These are phyloP conservation scores for Myxocyprinus asiaticus DNA, from an alignment of 2,113 vertebrate species.

Conservation along the genomic window DNA sequence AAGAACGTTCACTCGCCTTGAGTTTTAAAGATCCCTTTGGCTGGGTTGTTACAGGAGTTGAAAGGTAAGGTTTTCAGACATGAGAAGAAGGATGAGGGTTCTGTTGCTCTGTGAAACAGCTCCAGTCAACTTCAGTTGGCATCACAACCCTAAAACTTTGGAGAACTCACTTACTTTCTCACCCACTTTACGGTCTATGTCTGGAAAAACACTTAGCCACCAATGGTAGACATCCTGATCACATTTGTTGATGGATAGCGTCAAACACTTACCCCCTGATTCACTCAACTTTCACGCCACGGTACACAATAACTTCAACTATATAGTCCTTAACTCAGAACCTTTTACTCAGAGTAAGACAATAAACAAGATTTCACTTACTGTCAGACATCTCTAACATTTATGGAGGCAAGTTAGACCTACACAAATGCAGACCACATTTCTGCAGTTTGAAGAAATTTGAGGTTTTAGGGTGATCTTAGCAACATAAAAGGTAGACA, in stretches of 20 bases:
- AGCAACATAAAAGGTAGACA: no score
- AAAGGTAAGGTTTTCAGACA: conserved; percentile 14
- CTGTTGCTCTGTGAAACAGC: background rate
- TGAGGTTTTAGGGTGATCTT: no score
- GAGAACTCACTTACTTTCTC: background rate
- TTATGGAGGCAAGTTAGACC: no score
- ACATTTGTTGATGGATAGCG: background rate
- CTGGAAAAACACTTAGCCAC: background rate
- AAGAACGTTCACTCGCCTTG: background rate
- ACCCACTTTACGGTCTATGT: background rate
- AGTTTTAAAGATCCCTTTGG: conserved; percentile 20
- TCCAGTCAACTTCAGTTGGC: background rate
- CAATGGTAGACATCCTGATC: background rate
- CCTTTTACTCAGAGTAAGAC: no score
- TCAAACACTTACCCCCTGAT: background rate
- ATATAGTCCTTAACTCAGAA: no score
- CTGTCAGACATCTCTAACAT: no score
- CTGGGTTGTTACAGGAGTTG: background rate
- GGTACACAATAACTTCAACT: background rate
- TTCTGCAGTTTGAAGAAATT: no score
- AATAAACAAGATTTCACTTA: no score
- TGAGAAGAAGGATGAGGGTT: background rate
- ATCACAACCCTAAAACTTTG: background rate
- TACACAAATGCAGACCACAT: no score
- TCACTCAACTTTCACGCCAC: background rate